These are phyloP conservation scores for Limosa lapponica DNA, from an alignment of 2,797 vertebrate genomes.

Conservation along the genomic window DNA sequence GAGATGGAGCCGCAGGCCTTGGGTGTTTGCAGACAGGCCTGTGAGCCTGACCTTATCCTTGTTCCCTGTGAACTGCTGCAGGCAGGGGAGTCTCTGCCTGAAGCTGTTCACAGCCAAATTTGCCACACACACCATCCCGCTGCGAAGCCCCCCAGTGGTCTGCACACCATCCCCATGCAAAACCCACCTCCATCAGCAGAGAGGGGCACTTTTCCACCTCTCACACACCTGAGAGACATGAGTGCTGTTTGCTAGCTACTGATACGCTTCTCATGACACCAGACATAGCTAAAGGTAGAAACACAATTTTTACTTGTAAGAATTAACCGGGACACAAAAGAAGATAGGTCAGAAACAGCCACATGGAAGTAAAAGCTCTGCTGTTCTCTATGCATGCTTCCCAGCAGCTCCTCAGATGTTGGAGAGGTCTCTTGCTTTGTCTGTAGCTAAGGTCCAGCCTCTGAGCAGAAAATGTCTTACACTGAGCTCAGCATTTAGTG, in stretches of 20 bases:
- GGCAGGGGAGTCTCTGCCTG: neutral
- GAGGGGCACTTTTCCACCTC: neutral
- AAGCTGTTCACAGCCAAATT: neutral
- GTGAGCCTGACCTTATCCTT: neutral
- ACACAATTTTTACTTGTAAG: neutral
- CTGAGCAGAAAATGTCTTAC: neutral
- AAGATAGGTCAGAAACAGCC: neutral
- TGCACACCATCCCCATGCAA: neutral
- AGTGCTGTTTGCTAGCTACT: neutral
- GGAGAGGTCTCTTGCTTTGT: neutral
- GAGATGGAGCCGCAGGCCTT: rapidly evolving
- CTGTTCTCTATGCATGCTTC: neutral
- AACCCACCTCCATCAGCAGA: neutral
- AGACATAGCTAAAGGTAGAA: neutral
- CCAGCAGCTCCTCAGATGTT: neutral
- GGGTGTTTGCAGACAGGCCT: neutral
- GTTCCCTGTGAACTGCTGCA: neutral
- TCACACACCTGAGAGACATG: neutral
- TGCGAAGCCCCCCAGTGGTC: neutral
- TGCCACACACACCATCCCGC: too few relatives aligned
- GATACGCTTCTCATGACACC: neutral
- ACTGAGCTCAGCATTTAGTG: neutral
- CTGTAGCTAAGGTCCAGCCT: neutral
- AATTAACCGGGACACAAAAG: neutral
- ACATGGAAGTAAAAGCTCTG: neutral